Percentiles rank a stretch among this genome's conserved stretches.
These are phyloP conservation scores for Calameuta pallipes DNA, from an alignment of 2,888 invertebrate genomes.

Conservation along the genomic window DNA sequence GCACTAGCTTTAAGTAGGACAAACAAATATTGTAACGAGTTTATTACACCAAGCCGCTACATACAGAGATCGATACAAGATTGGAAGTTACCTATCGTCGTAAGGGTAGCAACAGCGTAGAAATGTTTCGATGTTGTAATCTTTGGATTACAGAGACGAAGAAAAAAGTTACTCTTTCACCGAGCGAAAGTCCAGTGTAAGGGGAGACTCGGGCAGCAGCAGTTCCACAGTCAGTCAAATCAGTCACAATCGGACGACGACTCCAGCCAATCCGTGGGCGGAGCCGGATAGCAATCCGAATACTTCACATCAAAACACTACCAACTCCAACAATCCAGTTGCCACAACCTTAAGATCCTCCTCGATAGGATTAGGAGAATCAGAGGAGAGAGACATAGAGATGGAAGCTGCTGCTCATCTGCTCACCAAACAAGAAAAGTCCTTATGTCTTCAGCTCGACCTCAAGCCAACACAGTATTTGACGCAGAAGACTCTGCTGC, in stretches of 20 bases:
- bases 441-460: conserved; percentile 71
- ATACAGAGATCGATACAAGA: not conserved
- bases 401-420: conserved; percentile 62
- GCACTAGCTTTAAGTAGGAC: not conserved
- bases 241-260: conserved; percentile 64
- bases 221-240: conserved; percentile 53
- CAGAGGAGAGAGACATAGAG: conserved; percentile 56
- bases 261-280: conserved; percentile 61
- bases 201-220: conserved; percentile 67
- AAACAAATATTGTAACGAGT: not conserved
- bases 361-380: conserved; percentile 36
- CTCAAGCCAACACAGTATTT: conserved; percentile 89
- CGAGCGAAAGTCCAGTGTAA: conserved; percentile 89
- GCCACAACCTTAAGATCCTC: conserved; percentile 61
- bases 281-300: conserved; percentile 62
- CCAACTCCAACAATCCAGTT: conserved; percentile 41
- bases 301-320: conserved; percentile 53
- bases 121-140: not conserved
- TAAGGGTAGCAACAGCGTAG: not conserved
- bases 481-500: conserved; percentile 86
- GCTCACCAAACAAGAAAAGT: conserved; percentile 63
- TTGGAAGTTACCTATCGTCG: not conserved
- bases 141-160: conserved; percentile 72
- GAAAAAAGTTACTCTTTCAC: conserved; percentile 84
- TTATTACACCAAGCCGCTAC: not conserved